Base-by-base conservation (phyloP, 2,888 invertebrate species). In the Eretmocerus hayati region DNA sequence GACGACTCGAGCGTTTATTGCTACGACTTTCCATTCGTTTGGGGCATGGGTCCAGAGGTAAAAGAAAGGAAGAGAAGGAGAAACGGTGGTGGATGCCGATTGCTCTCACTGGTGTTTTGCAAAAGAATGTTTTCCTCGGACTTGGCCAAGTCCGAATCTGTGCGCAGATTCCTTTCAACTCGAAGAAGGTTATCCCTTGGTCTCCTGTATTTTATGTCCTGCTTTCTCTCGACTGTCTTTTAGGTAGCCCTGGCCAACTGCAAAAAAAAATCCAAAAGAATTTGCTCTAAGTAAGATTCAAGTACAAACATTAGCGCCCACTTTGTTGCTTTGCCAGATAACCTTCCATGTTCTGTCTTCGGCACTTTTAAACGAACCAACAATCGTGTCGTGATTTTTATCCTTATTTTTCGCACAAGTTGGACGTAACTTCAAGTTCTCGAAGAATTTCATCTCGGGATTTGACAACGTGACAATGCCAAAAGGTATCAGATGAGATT, bases 1-100 rank as follows among this genome's bases (percentile, higher is more conserved):
- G 43, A 48, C 54, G 47, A 56, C 55, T 59, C 56, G 52, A 19
- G n/a, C 39, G 59, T 59, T 60, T 63, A 59, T 58, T 53, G 55
- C 58, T n/a, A 46, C 50, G 23, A 46, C 38, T 45, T 30, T 32
- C 19, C 5, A 21, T 42, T 51, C 50, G 53, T 50, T 35, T n/a
- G n/a, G 46, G 31, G 23, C 18, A 22, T 4, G 31, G 18, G 37
- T 26, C n/a, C n/a, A 46, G 2, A 37, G 32, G 41, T 11, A 18
- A 18, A n/a, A 42, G 26, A 42, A 30, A 19, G 20, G 16, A 8
- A 42, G 19, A 40, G 36, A 19, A 30, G 4, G n/a, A 18, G 33
- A 48, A 18, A 47, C 54, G 48, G 43, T 46, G 56, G 55, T 49
- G 42, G 46, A 46, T 46, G 42, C 26, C 26, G 11, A 6, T 11